Base-by-base conservation (phyloP, 2,113 vertebrate species). In the Podarcis muralis region DNA sequence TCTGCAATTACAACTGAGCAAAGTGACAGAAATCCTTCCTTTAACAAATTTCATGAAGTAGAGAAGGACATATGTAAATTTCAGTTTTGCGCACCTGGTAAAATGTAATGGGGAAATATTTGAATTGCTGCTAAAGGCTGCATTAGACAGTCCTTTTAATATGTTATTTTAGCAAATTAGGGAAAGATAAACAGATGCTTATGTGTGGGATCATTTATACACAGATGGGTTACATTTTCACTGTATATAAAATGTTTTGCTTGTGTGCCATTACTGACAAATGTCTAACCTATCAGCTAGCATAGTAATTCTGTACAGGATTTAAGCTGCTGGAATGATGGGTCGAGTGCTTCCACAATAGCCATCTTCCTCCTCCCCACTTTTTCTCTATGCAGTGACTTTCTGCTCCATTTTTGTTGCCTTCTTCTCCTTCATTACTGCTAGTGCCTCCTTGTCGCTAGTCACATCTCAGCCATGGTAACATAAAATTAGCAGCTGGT, bases 181-280 rank as follows among this genome's bases (percentile, higher is more conserved):
- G 15, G 22, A 20, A 40, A 62, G 13, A 20, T 25, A 62, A 16
- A 22, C 27, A 66, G 35, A 66, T 12, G 6, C 32, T 43, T 69
- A 40, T 35, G 62, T 20, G 16, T 62, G n/a, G 13, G 30, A 20
- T 68, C 1, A 69, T 68, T 37, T 43, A 1, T 22, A 90, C 89
- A 27, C 30, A 75, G 16, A 75, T 43, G 48, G 2, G 0, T 80
- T 22, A 68, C 62, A 18, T 84, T 48, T 2, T 18, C 85, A n/a
- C 59, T 1, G 48, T 74, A 0, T 9, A 15, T 6, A 84, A 66
- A 59, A 57, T 27, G 1, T 87, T 88, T 89, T 30, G 1, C 53
- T 87, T 1, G 35, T 4, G 1, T 72, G 2, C 3, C 15, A 0
- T 0, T 65, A 86, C 22, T 79, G 1, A 40, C 0, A 65, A n/a